Base-by-base conservation (phyloP, 2,888 invertebrate species). In the Zaprionus lineosus region DNA sequence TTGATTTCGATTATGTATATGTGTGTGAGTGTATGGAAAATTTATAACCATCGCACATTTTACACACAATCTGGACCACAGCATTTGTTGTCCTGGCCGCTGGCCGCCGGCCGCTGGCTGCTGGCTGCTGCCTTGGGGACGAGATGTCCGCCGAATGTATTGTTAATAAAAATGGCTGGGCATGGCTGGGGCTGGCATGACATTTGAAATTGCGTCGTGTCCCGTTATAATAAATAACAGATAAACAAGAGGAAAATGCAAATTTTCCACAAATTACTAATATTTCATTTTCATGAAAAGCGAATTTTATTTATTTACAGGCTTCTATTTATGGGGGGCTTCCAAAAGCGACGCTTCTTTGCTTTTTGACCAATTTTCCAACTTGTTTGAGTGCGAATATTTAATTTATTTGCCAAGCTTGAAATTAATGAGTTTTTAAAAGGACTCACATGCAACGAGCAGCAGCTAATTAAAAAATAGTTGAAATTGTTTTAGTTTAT, bases 391-490 rank as follows among this genome's bases (percentile, higher is more conserved):
- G n/a, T n/a, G n/a, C n/a, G n/a, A n/a, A n/a, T n/a, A n/a, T n/a
- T n/a, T n/a, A n/a, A n/a, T n/a, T n/a, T n/a, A n/a, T n/a, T n/a
- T n/a, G n/a, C n/a, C n/a, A n/a, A n/a, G n/a, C n/a, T n/a, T n/a
- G n/a, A n/a, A n/a, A n/a, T n/a, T n/a, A n/a, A n/a, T n/a, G n/a
- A n/a, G n/a, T n/a, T n/a, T n/a, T n/a, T n/a, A n/a, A n/a, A n/a
- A n/a, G n/a, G n/a, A 24, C 24, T 7, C 8, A 7, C 2, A 37
- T 5, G 29, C 33, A 24, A 24, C 36, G 16, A 64, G 36, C 21
- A 50, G 21, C 4, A 37, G 59, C 36, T 62, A 75, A 79, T 79
- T 72, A 47, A 75, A n/a, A 72, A 75, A 47, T 61, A 70, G 50
- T 60, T 58, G 19, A 46, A 52, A 63, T 41, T 41, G 48, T 56